Evolutionary conservation across 2,113 vertebrate genomes (phyloP).

Genomic region (Rhea pennata): DNA sequence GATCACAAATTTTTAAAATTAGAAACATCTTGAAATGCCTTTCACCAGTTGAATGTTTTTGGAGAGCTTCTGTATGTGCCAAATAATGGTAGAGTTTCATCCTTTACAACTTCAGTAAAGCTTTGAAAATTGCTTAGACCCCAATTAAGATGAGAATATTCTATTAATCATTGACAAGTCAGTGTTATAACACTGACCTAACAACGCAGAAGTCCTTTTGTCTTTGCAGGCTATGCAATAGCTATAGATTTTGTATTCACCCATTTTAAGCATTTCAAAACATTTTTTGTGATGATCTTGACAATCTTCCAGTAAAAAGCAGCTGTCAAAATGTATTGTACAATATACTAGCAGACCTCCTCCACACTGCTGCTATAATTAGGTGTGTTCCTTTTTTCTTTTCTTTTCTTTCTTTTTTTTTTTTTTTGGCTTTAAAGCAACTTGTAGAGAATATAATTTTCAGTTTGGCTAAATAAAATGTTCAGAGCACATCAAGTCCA

Average conservation of each 20-base stretch:
- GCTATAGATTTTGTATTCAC: constrained; percentile 19
- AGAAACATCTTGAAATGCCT: background rate
- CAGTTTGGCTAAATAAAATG: constrained; percentile 74
- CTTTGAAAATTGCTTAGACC: background rate
- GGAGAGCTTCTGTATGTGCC: background rate
- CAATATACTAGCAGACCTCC: constrained; percentile 70
- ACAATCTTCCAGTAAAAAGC: constrained; percentile 71
- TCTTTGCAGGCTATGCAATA: background rate
- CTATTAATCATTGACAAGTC: background rate
- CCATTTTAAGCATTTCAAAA: constrained; percentile 58
- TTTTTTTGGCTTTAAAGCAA: constrained; percentile 82
- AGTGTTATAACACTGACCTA: background rate
- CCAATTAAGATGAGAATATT: background rate
- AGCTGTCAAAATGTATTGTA: constrained; percentile 74
- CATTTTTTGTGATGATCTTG: constrained; percentile 67
- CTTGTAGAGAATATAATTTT: constrained; percentile 79
- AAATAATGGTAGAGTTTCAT: background rate
- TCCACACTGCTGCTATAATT: constrained; percentile 80
- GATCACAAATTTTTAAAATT: background rate
- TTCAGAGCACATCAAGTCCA: constrained; percentile 33
- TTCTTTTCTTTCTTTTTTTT: constrained; percentile 55
- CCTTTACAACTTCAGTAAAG: background rate
- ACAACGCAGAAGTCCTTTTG: background rate
- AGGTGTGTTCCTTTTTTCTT: constrained; percentile 42
- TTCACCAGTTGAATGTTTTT: background rate